These are phyloP conservation scores for Alcis repandata DNA, from an alignment of 2,888 invertebrate genomes.

Conservation along the genomic window DNA sequence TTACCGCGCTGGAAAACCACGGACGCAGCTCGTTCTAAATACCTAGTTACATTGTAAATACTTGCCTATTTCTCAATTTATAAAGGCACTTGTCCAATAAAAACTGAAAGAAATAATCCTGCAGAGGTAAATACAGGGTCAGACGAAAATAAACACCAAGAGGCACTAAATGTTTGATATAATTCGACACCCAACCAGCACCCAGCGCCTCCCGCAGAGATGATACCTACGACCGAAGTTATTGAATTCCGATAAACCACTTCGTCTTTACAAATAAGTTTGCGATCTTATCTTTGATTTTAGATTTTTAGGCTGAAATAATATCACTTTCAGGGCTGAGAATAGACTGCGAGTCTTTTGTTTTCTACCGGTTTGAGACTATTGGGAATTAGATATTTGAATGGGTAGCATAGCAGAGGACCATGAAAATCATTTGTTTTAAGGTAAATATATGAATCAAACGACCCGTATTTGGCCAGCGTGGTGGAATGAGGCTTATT, in stretches of 20 bases:
- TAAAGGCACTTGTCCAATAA: no score
- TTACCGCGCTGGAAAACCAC: no score
- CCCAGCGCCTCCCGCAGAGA: background rate
- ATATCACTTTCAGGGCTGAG: conserved; percentile 2
- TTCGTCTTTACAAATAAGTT: conserved; percentile 20
- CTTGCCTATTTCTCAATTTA: no score
- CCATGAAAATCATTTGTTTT: no score
- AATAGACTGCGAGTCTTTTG: conserved; percentile 6
- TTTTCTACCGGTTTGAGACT: background rate
- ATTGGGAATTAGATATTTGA: background rate
- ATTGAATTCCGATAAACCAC: conserved; percentile 20
- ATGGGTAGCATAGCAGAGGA: no score
- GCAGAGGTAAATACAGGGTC: background rate
- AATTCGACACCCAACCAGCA: conserved; percentile 7
- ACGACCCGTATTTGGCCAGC: no score
- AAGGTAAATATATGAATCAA: no score
- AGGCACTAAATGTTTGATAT: background rate
- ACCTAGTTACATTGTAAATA: no score
- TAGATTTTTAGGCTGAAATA: background rate
- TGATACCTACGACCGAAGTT: conserved; percentile 2
- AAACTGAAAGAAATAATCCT: no score
- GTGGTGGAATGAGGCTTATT: no score
- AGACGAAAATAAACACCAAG: background rate
- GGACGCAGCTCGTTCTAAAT: no score
- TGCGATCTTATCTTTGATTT: conserved; percentile 10